Evolutionary conservation across 1,140 invertebrate genomes (phyloP).

Genomic region (Luehdorfia chinensis): DNA sequence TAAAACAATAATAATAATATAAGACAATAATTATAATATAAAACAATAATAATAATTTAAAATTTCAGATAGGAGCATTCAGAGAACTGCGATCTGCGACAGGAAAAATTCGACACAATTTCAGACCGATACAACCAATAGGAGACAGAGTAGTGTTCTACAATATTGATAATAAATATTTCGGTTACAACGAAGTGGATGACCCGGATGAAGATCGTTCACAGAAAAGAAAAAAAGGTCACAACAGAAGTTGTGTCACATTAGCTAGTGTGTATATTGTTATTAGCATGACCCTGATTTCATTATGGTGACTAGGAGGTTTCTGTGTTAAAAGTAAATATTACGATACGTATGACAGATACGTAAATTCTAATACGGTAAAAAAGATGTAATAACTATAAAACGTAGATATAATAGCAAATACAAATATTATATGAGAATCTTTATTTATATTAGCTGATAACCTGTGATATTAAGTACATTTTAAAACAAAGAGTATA

Average conservation of each 20-base stretch:
- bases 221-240: conserved; percentile 31
- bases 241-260: conserved; percentile 20
- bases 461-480: too few species aligned
- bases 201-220: conserved; percentile 36
- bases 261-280: neutral
- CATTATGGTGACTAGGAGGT: too few species aligned
- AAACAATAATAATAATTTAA: too few species aligned
- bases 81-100: conserved; percentile 82
- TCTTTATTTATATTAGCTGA: neutral
- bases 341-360: too few species aligned
- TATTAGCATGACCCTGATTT: conserved; percentile 2
- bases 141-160: conserved; percentile 80
- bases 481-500: too few species aligned
- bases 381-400: too few species aligned
- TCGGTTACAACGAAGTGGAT: conserved; percentile 65
- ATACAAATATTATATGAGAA: neutral
- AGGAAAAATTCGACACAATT: conserved; percentile 85
- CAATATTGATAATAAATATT: conserved; percentile 72
- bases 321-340: too few species aligned
- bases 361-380: too few species aligned
- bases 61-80: conserved; percentile 84
- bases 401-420: neutral
- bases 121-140: conserved; percentile 85
- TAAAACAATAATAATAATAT: too few species aligned
- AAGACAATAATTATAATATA: too few species aligned